Conservation (phyloP, 2,113 vertebrate species). For the Campylorhamphus procurvoides region DNA sequence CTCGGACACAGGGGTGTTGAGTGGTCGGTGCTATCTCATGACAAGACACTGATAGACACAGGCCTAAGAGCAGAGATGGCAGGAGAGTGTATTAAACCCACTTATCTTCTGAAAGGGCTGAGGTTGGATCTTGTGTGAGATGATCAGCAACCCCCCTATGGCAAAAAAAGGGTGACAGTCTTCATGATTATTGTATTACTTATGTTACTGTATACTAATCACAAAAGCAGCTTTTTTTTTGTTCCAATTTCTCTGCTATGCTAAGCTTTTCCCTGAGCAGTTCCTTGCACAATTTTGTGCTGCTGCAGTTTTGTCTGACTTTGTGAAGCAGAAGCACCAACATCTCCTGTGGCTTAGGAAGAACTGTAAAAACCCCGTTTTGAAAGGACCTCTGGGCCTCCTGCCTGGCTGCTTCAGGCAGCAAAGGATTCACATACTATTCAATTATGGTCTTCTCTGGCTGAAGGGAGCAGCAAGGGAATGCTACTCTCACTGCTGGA, state of each 20-base stretch:
- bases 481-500: neutral
- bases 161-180: neutral
- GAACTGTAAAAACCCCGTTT: slow-evolving; percentile 44
- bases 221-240: neutral
- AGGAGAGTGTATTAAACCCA: neutral
- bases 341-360: slow-evolving; percentile 41
- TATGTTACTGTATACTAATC: neutral
- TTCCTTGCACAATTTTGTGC: neutral
- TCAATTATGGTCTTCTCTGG: slow-evolving; percentile 24
- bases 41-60: neutral
- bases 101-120: neutral
- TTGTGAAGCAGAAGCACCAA: slow-evolving; percentile 2
- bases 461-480: neutral
- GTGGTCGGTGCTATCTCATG: neutral
- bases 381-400: slow-evolving; percentile 64
- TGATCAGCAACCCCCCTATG: neutral
- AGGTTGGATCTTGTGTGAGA: neutral
- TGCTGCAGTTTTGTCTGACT: slow-evolving; percentile 2
- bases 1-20: accelerated
- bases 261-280: neutral
- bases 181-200: neutral
- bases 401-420: slow-evolving; percentile 38
- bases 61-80: neutral
- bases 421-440: slow-evolving; percentile 34
- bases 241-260: neutral